phyloP scores from a whole-genome alignment of 2,888 invertebrate species.

The Apotomis capreana region DNA sequence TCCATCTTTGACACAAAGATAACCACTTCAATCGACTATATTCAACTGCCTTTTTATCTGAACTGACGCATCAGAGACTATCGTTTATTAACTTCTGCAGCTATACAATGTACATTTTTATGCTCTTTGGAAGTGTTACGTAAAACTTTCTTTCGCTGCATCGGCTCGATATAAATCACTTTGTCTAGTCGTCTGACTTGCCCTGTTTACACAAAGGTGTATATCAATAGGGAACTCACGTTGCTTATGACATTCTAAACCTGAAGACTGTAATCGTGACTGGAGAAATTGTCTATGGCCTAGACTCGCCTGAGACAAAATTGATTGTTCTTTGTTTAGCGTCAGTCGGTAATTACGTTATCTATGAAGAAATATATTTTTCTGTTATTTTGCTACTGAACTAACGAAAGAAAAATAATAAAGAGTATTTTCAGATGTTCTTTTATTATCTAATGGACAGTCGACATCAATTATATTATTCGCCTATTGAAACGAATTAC shows the following conservation, averaged over 20 bases:
- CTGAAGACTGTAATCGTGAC: conserved; percentile 7
- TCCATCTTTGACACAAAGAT: too few species aligned
- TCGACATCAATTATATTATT: neutral
- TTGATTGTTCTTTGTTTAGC: conserved; percentile 4
- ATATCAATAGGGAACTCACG: neutral
- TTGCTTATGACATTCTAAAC: neutral
- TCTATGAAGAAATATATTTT: neutral
- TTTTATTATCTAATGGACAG: neutral
- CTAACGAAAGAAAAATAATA: neutral
- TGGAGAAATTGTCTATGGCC: conserved; percentile 24
- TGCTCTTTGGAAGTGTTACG: neutral
- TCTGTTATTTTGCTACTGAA: neutral
- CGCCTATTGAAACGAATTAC: too few species aligned
- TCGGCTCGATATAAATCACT: conserved; percentile 24
- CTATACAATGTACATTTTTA: too few species aligned
- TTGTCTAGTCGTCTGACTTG: conserved; percentile 6
- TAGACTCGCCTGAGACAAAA: conserved; percentile 1
- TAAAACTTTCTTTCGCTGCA: conserved; percentile 18
- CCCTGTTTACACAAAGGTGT: neutral
- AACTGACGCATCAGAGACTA: too few species aligned
- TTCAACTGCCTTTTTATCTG: too few species aligned
- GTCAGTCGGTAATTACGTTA: neutral
- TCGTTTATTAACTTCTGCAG: too few species aligned
- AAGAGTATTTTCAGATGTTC: neutral
- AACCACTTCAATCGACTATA: too few species aligned